Percentiles rank a stretch among this genome's conserved stretches.
Conservation (phyloP, 1,140 invertebrate species). For the Adelges cooleyi region DNA sequence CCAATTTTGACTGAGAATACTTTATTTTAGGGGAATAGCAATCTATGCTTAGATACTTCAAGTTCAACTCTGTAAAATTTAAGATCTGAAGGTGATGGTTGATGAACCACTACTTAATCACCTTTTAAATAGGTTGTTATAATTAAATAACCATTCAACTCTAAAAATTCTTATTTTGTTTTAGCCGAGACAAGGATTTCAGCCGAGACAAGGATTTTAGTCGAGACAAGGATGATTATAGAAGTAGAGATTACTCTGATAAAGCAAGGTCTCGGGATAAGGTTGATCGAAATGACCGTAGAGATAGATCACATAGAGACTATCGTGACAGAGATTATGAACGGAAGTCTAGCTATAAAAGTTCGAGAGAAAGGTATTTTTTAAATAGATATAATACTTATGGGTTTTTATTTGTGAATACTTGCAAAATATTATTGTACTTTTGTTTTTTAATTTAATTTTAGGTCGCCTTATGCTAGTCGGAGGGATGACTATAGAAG, state of each 20-base stretch:
- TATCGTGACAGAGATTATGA: slow-evolving; percentile 27
- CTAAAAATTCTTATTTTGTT: no score
- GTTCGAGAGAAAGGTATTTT: slow-evolving; percentile 8
- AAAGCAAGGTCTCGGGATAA: not conserved
- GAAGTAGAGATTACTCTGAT: slow-evolving; percentile 14
- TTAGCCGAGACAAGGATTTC: no score
- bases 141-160: no score
- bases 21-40: no score
- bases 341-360: not conserved
- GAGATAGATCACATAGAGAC: slow-evolving; percentile 21
- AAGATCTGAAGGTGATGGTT: no score
- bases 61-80: no score
- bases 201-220: no score
- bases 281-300: slow-evolving; percentile 4
- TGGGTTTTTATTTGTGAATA: not conserved
- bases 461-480: slow-evolving; percentile 9
- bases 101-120: no score
- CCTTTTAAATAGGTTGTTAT: no score
- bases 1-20: no score
- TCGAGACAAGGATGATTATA: slow-evolving; percentile 43
- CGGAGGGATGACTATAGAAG: slow-evolving; percentile 24
- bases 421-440: not conserved
- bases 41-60: no score
- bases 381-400: no score
- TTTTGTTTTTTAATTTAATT: not conserved